phyloP scores from a whole-genome alignment of 2,888 invertebrate genomes.

The Teleiodes luculella region DNA sequence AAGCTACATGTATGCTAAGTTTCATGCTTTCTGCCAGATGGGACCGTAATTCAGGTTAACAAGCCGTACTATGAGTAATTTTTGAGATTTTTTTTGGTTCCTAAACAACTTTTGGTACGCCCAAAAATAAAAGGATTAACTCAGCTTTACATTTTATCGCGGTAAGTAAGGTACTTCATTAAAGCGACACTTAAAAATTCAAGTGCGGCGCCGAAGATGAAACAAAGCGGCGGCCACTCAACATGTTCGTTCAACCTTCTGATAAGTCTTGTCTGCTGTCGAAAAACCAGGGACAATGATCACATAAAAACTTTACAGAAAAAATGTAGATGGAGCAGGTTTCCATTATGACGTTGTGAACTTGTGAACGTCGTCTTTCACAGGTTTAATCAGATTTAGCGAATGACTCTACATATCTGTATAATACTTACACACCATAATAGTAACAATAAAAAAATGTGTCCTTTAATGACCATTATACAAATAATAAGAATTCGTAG shows the following conservation, averaged over 20 bases:
- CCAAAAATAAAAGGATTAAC: neutral
- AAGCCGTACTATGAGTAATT: too few species aligned
- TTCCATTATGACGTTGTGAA: slow-evolving; percentile 36
- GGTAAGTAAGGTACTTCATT: neutral
- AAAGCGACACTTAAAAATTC: slow-evolving; percentile 7
- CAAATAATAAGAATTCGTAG: too few species aligned
- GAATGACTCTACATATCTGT: too few species aligned
- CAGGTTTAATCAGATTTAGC: neutral
- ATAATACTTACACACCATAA: too few species aligned
- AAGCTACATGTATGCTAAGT: too few species aligned
- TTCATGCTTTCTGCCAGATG: too few species aligned
- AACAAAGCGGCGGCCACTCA: slow-evolving; percentile 47
- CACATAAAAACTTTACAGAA: slow-evolving; percentile 50
- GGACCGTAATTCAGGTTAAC: too few species aligned
- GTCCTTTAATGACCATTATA: too few species aligned
- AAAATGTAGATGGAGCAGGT: slow-evolving; percentile 33
- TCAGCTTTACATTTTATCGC: neutral
- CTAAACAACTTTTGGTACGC: neutral
- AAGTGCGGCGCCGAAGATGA: slow-evolving; percentile 19
- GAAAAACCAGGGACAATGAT: slow-evolving; percentile 51
- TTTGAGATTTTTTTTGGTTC: too few species aligned
- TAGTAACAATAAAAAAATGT: too few species aligned
- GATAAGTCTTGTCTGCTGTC: slow-evolving; percentile 51
- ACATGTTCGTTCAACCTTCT: slow-evolving; percentile 34
- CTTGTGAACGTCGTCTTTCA: too few species aligned